Conservation (phyloP, 2,113 vertebrate species). For the Grantiella picta region DNA sequence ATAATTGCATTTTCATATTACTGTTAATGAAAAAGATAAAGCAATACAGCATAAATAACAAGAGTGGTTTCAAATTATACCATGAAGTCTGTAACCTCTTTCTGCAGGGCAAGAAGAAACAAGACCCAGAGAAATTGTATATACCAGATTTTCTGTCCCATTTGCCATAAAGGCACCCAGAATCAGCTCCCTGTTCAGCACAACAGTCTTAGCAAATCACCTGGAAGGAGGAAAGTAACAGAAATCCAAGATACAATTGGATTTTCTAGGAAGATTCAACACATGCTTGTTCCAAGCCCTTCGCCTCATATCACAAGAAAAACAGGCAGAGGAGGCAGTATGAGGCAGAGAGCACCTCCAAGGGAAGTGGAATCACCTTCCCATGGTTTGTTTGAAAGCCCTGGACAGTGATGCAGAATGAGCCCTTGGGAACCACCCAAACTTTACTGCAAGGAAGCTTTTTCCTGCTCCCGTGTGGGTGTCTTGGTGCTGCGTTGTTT, state of each 20-base stretch:
- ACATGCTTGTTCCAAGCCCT: background rate
- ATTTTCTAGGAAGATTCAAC: background rate
- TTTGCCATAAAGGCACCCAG: background rate
- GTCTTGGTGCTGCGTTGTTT: background rate
- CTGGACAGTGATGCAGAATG: fast-evolving
- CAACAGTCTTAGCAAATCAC: background rate
- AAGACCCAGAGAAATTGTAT: background rate
- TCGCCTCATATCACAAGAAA: background rate
- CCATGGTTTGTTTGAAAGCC: background rate
- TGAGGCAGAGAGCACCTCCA: background rate
- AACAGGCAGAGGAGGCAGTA: background rate
- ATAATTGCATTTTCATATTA: background rate
- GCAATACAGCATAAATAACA: background rate
- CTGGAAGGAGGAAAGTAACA: background rate
- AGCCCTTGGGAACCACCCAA: background rate
- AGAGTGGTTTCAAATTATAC: background rate
- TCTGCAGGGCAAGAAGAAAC: background rate
- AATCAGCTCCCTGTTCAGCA: background rate
- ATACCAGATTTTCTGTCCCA: background rate
- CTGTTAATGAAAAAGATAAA: background rate
- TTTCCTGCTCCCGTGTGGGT: background rate
- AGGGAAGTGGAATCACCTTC: background rate
- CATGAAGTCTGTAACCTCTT: background rate
- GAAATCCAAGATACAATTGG: background rate
- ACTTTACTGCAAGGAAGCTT: background rate